A percentile compares a stretch with the other conserved stretches of the same genome.
phyloP scores from a whole-genome alignment of 2,113 vertebrate species.

The Megatriorchis doriae region DNA sequence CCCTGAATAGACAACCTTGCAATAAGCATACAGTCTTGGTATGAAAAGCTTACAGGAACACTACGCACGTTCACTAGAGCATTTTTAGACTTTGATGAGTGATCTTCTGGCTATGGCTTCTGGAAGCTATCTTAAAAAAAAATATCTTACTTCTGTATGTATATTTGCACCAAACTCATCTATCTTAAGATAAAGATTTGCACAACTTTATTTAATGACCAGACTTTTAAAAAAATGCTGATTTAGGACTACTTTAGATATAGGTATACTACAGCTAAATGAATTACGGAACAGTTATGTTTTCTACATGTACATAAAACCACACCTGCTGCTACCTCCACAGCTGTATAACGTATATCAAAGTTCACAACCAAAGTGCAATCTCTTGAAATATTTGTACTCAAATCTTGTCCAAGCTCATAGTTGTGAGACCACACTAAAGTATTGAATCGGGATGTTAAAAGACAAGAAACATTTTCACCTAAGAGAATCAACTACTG shows the following conservation, averaged over 20 bases:
- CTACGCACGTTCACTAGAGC: neutral
- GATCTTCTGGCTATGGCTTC: neutral
- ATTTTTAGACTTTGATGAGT: neutral
- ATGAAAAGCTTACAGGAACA: neutral
- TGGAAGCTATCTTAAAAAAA: neutral
- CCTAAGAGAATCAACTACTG: neutral
- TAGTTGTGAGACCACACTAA: neutral
- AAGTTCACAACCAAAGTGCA: neutral
- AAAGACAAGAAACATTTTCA: neutral
- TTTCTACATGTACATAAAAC: rapidly evolving
- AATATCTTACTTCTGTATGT: neutral
- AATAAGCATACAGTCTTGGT: neutral
- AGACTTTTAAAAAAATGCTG: neutral
- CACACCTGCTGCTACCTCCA: neutral
- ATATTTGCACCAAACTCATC: neutral
- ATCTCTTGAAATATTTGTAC: neutral
- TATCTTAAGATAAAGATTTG: neutral
- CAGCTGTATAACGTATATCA: neutral
- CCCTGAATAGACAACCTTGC: neutral
- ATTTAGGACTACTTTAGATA: neutral
- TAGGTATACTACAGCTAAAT: neutral
- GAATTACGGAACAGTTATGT: neutral
- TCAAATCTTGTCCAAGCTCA: neutral
- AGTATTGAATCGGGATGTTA: neutral
- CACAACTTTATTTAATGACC: neutral